Conservation (phyloP, 1,140 invertebrate species). For the Pantala flavescens region DNA sequence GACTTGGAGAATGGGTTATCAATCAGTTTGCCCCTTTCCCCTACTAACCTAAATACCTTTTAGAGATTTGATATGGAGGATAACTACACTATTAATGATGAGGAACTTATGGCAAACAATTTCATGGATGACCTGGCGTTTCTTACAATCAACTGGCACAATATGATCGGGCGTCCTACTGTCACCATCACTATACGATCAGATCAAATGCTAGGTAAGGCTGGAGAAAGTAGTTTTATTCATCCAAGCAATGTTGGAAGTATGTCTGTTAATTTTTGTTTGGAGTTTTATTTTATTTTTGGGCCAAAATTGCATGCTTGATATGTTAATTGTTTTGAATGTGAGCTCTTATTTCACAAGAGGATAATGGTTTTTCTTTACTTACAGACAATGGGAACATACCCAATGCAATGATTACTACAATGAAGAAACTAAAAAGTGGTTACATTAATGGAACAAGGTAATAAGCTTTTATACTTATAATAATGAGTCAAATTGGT, state of each 20-base stretch:
- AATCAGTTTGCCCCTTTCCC: slow-evolving; percentile 24
- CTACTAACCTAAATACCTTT: slow-evolving; percentile 20
- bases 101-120: slow-evolving; percentile 74
- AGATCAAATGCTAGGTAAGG: slow-evolving; percentile 9
- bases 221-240: slow-evolving; percentile 13
- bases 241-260: not conserved
- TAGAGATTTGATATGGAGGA: slow-evolving; percentile 89
- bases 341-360: too few species aligned
- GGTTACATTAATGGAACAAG: slow-evolving; percentile 95
- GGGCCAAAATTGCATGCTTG: not conserved
- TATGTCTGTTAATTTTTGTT: not conserved
- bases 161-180: slow-evolving; percentile 73
- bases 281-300: slow-evolving; percentile 16
- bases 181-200: slow-evolving; percentile 51
- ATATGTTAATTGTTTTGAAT: not conserved
- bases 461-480: slow-evolving; percentile 27
- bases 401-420: slow-evolving; percentile 88
- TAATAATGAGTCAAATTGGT: too few species aligned
- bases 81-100: slow-evolving; percentile 86
- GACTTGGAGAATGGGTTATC: not conserved
- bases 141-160: slow-evolving; percentile 87
- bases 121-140: slow-evolving; percentile 81
- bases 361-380: slow-evolving; percentile 16
- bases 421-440: slow-evolving; percentile 96
- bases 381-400: slow-evolving; percentile 82